Evolutionary conservation across 2,113 vertebrate genomes (phyloP).

Genomic region (Oryctolagus cuniculus): DNA sequence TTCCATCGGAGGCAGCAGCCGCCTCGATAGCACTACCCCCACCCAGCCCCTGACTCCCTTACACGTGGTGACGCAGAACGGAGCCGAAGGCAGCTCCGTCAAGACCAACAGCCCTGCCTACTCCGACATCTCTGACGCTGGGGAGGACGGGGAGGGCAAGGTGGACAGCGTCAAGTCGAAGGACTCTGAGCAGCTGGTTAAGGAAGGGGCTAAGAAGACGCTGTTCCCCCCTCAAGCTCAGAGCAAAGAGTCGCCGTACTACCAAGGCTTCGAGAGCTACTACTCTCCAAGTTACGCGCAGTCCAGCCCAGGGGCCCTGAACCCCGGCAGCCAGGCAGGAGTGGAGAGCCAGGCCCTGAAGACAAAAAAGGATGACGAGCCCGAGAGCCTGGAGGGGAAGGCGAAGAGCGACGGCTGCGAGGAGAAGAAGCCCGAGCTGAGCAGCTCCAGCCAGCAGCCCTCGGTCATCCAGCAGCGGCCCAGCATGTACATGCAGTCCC

Average conservation of each 20-base stretch:
- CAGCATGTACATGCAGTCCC: constrained; percentile 99
- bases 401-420: constrained; percentile 93
- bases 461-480: constrained; percentile 99
- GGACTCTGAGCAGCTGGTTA: constrained; percentile 93
- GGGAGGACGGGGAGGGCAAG: constrained; percentile 97
- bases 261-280: constrained; percentile 95
- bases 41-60: constrained; percentile 94
- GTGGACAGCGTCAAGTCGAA: constrained; percentile 92
- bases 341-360: constrained; percentile 91
- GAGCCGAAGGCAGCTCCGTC: constrained; percentile 95
- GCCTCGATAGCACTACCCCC: constrained; percentile 92
- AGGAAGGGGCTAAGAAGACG: constrained; percentile 96
- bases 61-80: constrained; percentile 95
- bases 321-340: constrained; percentile 84
- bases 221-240: constrained; percentile 94
- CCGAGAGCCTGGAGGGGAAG: constrained; percentile 92
- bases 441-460: constrained; percentile 92
- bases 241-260: constrained; percentile 96
- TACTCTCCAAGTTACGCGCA: constrained; percentile 97
- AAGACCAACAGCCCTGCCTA: constrained; percentile 99
- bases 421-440: constrained; percentile 93
- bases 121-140: constrained; percentile 98
- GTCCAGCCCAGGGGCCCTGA: constrained; percentile 93
- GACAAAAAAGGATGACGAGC: constrained; percentile 96
- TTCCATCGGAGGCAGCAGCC: constrained; percentile 94